Evolutionary conservation across 2,888 invertebrate genomes (phyloP), one percentile per base, ranked within the genome.

Genomic region (Corbicula japonica): DNA sequence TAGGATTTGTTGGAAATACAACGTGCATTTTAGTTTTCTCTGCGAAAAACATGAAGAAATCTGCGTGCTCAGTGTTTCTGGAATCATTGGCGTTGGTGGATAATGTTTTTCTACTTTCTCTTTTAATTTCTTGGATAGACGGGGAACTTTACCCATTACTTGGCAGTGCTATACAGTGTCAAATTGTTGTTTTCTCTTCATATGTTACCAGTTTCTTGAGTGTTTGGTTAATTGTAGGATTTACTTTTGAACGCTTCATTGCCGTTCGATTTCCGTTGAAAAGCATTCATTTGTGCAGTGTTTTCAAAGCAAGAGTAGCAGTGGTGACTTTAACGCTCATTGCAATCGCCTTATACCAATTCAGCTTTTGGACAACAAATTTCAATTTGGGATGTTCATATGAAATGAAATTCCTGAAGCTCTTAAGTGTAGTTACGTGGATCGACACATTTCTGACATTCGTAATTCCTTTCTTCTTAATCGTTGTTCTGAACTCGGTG

Each of bases 181-280:
- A 79, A 46, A 26, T 83, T 1, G 68, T 90, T 5, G 78, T 87
- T n/a, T 90, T 85, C 78, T 44, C 83, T 5, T 86, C 86, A 28
- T 96, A 96, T 87, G 95, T 96, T 72, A 95, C 96, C 73, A 96
- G 96, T 89, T 96, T 96, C 90, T 94, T 96, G 74, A 97, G 97
- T 86, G 96, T 96, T 0, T 97, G 97, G 97, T 95, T 97, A 78
- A 96, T 97, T n/a, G 96, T 97, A 4, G 96, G 97, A 0, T 97
- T 97, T 91, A 97, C 97, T 0, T 95, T 96, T 1, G 97, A 97
- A 91, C 95, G 97, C 15, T 97, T 96, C 91, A 95, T 97, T 3
- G 97, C 97, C 0, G 97, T 97, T 0, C 94, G 96, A 83, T 96
- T 97, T 92, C 97, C 97, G 0, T 92, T 97, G 63, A 95, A 95